Base-by-base conservation (phyloP, 2,888 invertebrate genomes). In the Gerosis bhagava region DNA sequence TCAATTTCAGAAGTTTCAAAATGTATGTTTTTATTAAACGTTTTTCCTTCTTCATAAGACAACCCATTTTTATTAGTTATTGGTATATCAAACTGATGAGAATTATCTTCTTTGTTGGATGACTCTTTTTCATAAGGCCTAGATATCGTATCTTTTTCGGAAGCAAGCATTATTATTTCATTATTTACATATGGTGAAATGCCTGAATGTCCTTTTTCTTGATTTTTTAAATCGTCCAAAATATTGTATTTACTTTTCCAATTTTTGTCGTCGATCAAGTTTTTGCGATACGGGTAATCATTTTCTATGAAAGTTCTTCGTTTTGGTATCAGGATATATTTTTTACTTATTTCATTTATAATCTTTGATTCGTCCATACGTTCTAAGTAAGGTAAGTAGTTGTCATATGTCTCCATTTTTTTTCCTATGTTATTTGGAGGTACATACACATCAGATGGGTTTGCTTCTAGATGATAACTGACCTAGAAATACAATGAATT, bases 171-270 rank as follows among this genome's bases (percentile, higher is more conserved):
- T n/a, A n/a, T n/a, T n/a, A n/a, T n/a, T n/a, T n/a, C n/a, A n/a
- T n/a, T n/a, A n/a, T n/a, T n/a, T n/a, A n/a, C n/a, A n/a, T n/a
- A n/a, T n/a, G n/a, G n/a, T n/a, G n/a, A n/a, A n/a, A n/a, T n/a
- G n/a, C n/a, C n/a, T n/a, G n/a, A n/a, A n/a, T n/a, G n/a, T n/a
- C n/a, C 67, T 47, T 70, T 73, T 51, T 80, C 80, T 39, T 63
- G 66, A 48, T 69, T 67, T 51, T 82, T 84, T 31, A 88, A 56
- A 58, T 76, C 59, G 25, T 81, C 69, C 55, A 88, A 67, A 57
- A 88, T 87, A 39, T 79, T 74, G 49, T 88, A 88, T 70, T 88
- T 88, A 51, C 70, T 82, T 63, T 74, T 83, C 88, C 88, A 88
- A 56, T 86, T 82, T 16, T 46, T 51, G 47, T 67, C 72, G 25